Evolutionary conservation across 2,888 invertebrate species (phyloP), one percentile per base, ranked within the genome.

Genomic region (Meteorus cinctellus): DNA sequence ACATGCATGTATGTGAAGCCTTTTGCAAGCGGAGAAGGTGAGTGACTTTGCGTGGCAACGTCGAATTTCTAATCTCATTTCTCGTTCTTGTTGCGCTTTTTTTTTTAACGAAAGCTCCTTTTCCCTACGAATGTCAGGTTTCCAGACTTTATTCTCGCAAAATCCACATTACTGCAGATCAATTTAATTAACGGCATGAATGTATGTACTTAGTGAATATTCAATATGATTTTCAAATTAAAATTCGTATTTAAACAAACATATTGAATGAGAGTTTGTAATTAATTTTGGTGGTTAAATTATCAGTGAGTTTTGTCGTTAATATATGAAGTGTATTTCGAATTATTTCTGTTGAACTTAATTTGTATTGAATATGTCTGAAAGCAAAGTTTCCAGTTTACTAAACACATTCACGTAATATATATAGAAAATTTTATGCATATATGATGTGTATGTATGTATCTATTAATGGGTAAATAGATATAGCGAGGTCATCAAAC

Each of bases 41-140:
- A 72, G 48, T 72, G 72, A 63, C 72, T 72, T 63, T 62, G 62
- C 62, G 59, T 70, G 36, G 70, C 34, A 45, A 71, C 59, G 62
- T 60, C 16, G 62, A 71, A 71, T 71, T 60, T 59, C 34, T 34
- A 62, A 62, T 36, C 24, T 70, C 36, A 24, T 19, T 55, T 19
- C 6, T 19, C 55, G 8, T 48, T 48, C n/a, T 48, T 48, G 8
- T 55, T 24, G 19, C 19, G 4, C 10, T 19, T 55, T 55, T 55
- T 34, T 55, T 55, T 55, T 71, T 36, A 59, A 51, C 24, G 55
- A 59, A 70, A 70, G 59, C 41, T 70, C 59, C 60, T 70, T 70
- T 51, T 19, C 55, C 29, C 19, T 48, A 48, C 48, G 3, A 69
- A 69, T 55, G 51, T 34, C 36, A 60, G 41, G 36, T 70, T 70